These are phyloP conservation scores for Drosophila dunni DNA, from an alignment of 1,140 invertebrate genomes.

Conservation along the genomic window DNA sequence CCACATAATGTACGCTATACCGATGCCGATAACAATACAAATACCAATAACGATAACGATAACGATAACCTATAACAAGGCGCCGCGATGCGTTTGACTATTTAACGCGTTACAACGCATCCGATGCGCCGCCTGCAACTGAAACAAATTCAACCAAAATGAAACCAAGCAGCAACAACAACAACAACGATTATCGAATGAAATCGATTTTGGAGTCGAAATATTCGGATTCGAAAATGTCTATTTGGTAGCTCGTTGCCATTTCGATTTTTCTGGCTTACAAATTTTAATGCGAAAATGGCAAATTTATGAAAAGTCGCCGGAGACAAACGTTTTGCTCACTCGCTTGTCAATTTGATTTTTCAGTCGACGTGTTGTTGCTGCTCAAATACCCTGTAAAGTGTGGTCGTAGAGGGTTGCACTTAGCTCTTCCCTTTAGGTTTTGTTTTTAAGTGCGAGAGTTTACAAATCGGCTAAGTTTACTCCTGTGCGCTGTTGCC, in stretches of 20 bases:
- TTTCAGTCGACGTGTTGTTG: slow-evolving; percentile 22
- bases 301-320: slow-evolving; percentile 79
- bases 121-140: slow-evolving; percentile 56
- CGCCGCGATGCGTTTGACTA: slow-evolving; percentile 21
- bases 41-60: background rate
- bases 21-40: background rate
- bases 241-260: slow-evolving; percentile 13
- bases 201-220: background rate
- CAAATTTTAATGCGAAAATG: slow-evolving; percentile 83
- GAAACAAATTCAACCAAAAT: slow-evolving; percentile 1
- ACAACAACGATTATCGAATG: background rate
- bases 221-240: no score
- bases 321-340: slow-evolving; percentile 60
- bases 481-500: no score
- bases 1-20: slow-evolving; percentile 15
- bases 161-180: background rate
- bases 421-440: no score
- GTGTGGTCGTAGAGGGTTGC: no score
- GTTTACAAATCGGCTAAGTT: no score
- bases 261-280: slow-evolving; percentile 60
- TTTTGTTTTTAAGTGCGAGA: no score
- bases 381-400: background rate
- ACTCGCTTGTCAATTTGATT: slow-evolving; percentile 79
- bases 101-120: slow-evolving; percentile 47
- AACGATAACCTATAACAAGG: background rate